Base-by-base conservation (phyloP, 1,140 invertebrate genomes). In the Battus philenor region DNA sequence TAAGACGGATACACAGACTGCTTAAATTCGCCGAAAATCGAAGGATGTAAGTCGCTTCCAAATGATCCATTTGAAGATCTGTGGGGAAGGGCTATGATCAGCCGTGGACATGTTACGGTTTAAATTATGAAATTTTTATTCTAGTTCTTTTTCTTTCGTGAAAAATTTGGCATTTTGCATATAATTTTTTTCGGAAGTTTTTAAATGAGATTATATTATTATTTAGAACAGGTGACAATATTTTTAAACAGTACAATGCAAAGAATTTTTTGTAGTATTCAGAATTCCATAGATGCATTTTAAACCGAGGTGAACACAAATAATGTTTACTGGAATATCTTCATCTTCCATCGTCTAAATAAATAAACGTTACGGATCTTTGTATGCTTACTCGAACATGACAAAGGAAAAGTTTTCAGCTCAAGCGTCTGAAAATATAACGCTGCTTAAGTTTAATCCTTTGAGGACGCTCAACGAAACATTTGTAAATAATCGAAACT, bases 401-500 rank as follows among this genome's bases (percentile, higher is more conserved):
- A 39, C 36, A 39, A 39, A 39, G 36, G 36, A 39, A 39, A 39
- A 39, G 36, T 39, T 39, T 39, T 39, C 36, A 39, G 12, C 36
- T 39, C 36, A 8, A 39, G 36, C 11, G 22, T 39, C 20, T 26
- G 36, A 39, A 39, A 39, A 39, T 39, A 39, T 39, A 39, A 39
- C 36, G 20, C 5, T 18, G 22, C 36, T 39, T 39, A 39, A 39
- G 26, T 39, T 39, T 39, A 39, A 39, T 39, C 36, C 13, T 39
- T 26, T 39, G 36, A 39, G 22, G 7, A 24, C 36, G 36, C 36
- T 24, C 5, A 15, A 6, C n/a, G 16, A 36, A 36, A 36, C 33
- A 36, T 36, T 36, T 36, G 33, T 36, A 36, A 36, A 36, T 36
- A 36, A 36, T 36, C 33, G 33, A 36, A 36, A 36, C 9, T 18